These are phyloP conservation scores for Oxystoma pomonae DNA, from an alignment of 2,888 invertebrate genomes.

Conservation along the genomic window DNA sequence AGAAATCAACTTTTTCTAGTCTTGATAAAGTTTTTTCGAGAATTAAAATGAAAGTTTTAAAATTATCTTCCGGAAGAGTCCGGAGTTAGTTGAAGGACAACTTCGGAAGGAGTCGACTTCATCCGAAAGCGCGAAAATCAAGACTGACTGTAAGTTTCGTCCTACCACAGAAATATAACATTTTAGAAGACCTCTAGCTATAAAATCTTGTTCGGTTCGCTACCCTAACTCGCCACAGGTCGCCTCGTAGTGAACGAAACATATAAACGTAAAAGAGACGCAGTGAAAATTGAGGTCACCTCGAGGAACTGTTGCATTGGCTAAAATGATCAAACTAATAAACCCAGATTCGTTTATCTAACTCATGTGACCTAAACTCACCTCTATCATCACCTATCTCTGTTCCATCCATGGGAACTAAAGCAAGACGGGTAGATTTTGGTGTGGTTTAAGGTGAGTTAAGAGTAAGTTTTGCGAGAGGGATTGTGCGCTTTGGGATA, in stretches of 20 bases:
- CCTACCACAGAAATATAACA: background rate
- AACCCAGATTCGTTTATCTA: background rate
- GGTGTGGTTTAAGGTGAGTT: too few species aligned
- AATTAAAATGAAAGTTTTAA: too few species aligned
- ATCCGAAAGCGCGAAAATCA: background rate
- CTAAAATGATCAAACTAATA: background rate
- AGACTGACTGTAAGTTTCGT: background rate
- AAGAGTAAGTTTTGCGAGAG: slow-evolving; percentile 20
- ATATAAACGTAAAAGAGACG: too few species aligned
- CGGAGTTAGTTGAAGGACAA: background rate
- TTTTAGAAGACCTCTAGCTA: background rate
- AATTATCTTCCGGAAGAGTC: background rate
- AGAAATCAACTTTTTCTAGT: too few species aligned
- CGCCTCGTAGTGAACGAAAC: too few species aligned
- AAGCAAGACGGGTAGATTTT: too few species aligned
- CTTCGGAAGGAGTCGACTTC: background rate
- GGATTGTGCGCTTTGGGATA: slow-evolving; percentile 30
- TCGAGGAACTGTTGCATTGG: background rate
- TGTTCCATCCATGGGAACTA: too few species aligned
- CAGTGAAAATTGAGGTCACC: background rate
- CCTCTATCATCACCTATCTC: too few species aligned
- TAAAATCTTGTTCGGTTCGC: background rate
- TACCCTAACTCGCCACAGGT: background rate
- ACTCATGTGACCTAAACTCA: too few species aligned
- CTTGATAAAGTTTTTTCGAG: too few species aligned